Percentiles rank a stretch among this genome's conserved stretches.
phyloP scores from a whole-genome alignment of 2,113 vertebrate genomes.

The Orthonyx spaldingii region DNA sequence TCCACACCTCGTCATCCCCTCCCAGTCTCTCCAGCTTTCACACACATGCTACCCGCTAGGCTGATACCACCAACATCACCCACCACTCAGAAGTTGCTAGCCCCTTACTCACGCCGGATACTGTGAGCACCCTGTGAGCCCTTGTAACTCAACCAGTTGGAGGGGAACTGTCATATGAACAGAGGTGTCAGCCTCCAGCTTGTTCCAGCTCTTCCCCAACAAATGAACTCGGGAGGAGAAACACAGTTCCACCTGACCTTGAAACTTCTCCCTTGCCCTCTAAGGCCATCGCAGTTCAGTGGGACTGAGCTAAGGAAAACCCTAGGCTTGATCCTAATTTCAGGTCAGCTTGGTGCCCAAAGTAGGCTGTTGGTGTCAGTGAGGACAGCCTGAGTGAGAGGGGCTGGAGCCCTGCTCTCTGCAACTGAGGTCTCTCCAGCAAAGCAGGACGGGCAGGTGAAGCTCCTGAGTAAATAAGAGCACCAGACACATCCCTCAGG shows the following conservation, averaged over 20 bases:
- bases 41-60: conserved; percentile 37
- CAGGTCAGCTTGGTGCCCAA: not conserved
- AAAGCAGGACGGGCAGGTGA: not conserved
- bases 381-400: not conserved
- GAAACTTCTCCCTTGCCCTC: not conserved
- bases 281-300: fast-evolving
- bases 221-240: not conserved
- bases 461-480: not conserved
- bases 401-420: not conserved
- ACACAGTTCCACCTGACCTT: not conserved
- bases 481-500: not conserved
- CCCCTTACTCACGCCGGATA: not conserved
- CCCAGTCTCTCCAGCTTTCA: conserved; percentile 8
- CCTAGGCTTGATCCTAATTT: not conserved
- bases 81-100: conserved; percentile 4
- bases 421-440: not conserved
- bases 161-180: not conserved
- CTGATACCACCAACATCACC: conserved; percentile 52
- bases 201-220: not conserved
- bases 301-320: not conserved
- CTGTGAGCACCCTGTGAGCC: not conserved
- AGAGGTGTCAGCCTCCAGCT: not conserved
- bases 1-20: conserved; percentile 49
- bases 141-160: not conserved
- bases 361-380: not conserved